phyloP scores from a whole-genome alignment of 1,140 invertebrate species.

The Doryteuthis pealeii region DNA sequence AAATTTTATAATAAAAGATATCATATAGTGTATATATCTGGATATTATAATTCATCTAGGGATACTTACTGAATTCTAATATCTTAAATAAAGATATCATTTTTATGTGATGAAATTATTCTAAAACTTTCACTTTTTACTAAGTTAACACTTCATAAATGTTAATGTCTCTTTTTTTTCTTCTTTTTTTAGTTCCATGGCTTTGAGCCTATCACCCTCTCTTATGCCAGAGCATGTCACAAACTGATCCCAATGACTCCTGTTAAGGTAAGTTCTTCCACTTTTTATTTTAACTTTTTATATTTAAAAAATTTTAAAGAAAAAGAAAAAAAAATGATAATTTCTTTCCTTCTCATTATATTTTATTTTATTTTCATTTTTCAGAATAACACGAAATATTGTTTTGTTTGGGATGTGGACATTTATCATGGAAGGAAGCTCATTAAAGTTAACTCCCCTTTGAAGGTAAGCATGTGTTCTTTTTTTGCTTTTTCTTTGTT shows the following conservation, averaged over 20 bases:
- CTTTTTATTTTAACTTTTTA: slow-evolving; percentile 14
- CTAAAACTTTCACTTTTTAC: not conserved
- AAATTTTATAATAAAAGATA: too few relatives aligned
- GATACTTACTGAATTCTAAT: too few relatives aligned
- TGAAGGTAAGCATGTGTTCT: slow-evolving; percentile 66
- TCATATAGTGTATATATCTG: too few relatives aligned
- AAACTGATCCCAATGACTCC: slow-evolving; percentile 73
- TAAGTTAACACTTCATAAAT: not conserved
- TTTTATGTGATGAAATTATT: too few relatives aligned
- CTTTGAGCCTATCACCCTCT: slow-evolving; percentile 73
- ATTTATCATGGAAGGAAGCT: slow-evolving; percentile 67
- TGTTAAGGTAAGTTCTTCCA: slow-evolving; percentile 59
- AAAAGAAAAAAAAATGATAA: too few relatives aligned
- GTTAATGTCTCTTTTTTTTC: not conserved
- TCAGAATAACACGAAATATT: slow-evolving; percentile 69
- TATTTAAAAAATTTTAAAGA: not conserved
- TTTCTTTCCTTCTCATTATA: too few relatives aligned
- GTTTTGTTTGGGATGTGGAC: slow-evolving; percentile 69
- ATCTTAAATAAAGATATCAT: too few relatives aligned
- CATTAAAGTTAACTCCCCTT: slow-evolving; percentile 72
- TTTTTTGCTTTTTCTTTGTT: too few relatives aligned
- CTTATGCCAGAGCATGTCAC: slow-evolving; percentile 70
- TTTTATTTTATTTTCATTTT: slow-evolving; percentile 22
- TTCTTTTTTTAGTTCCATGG: slow-evolving; percentile 61
- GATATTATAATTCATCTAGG: too few relatives aligned